Conservation (phyloP, 2,797 vertebrate species). For the Cryptoblepharus egeriae region DNA sequence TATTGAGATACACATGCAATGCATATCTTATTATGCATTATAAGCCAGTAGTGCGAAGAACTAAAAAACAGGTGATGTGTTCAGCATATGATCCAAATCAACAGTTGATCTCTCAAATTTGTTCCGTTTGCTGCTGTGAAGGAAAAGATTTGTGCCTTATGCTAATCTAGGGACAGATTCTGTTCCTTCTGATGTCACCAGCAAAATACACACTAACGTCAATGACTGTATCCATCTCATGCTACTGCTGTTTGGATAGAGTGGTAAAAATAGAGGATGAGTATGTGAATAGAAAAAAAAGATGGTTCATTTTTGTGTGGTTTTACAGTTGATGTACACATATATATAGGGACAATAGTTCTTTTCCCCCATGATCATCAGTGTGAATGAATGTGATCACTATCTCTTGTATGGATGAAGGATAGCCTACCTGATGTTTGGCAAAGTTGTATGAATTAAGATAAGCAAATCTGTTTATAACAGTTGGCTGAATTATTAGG, state of each 20-base stretch:
- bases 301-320: slow-evolving; percentile 20
- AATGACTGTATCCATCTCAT: slow-evolving; percentile 28
- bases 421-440: slow-evolving; percentile 42
- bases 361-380: background rate
- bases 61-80: slow-evolving; percentile 30
- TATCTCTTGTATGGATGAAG: slow-evolving; percentile 34
- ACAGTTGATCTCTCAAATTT: background rate
- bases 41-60: slow-evolving; percentile 45
- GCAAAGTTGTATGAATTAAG: background rate
- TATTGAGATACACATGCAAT: slow-evolving; percentile 41
- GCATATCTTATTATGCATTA: slow-evolving; percentile 49
- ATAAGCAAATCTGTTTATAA: slow-evolving; percentile 28
- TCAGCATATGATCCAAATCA: slow-evolving; percentile 28
- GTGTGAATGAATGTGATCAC: slow-evolving; percentile 7
- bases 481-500: background rate
- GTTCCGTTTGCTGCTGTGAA: slow-evolving; percentile 8
- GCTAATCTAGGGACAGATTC: slow-evolving; percentile 35
- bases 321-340: slow-evolving; percentile 7
- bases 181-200: slow-evolving; percentile 39
- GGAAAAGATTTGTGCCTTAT: background rate
- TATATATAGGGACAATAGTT: slow-evolving; percentile 26
- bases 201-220: slow-evolving; percentile 24
- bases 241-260: background rate
- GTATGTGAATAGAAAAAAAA: slow-evolving; percentile 3
- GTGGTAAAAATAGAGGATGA: slow-evolving; percentile 4